phyloP scores from a whole-genome alignment of 2,113 vertebrate species.

The Ariopsis seemanni region DNA sequence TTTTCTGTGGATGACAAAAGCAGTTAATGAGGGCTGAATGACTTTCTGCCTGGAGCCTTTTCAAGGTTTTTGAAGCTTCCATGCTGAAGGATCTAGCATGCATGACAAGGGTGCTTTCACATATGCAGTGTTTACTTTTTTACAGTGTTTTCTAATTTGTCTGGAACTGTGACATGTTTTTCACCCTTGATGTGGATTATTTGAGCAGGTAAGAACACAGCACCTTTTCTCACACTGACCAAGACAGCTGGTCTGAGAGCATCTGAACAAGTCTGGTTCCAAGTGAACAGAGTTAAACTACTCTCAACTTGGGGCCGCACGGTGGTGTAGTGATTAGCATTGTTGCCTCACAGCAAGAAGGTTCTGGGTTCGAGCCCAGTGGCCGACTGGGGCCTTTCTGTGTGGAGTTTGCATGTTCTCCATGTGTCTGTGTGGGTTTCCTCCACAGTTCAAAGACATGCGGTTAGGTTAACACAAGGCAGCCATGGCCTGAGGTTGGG shows the following conservation, averaged over 20 bases:
- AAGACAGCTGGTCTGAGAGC: neutral
- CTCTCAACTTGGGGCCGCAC: too few relatives aligned
- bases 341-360: too few relatives aligned
- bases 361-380: too few relatives aligned
- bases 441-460: too few relatives aligned
- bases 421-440: too few relatives aligned
- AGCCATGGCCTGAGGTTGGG: too few relatives aligned
- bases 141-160: neutral
- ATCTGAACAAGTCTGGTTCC: neutral
- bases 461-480: too few relatives aligned
- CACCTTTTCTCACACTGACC: neutral
- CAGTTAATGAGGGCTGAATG: slow-evolving; percentile 3
- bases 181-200: neutral
- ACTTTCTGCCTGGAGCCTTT: slow-evolving; percentile 6
- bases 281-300: neutral
- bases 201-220: neutral
- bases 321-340: too few relatives aligned
- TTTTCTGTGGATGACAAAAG: slow-evolving; percentile 12
- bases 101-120: neutral
- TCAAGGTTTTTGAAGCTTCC: slow-evolving; percentile 1
- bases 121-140: neutral
- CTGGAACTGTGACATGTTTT: neutral
- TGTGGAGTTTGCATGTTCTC: too few relatives aligned
- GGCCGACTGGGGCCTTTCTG: too few relatives aligned
- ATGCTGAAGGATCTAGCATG: neutral